Evolutionary conservation across 30 jellyfish, hydroid and myxozoan species (phyloP), one percentile per base, ranked within the genome.

Genomic region (Rhopilema esculentum): DNA sequence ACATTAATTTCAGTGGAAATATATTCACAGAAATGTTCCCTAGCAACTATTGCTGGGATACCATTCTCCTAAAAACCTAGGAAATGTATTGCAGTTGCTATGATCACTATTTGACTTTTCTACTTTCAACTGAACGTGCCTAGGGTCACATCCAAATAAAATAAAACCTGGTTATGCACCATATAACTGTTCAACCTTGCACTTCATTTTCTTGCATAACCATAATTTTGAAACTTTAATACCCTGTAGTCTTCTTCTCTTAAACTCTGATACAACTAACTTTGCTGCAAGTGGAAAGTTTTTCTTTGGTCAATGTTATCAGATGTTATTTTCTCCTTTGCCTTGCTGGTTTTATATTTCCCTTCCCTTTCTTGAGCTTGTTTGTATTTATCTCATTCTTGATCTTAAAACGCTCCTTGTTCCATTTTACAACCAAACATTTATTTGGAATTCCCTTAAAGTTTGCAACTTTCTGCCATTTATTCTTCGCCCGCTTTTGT

Each of bases 171-270:
- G 75, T 79, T 4, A n/a, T 79, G 80, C 73, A 19, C 79, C 80
- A 79, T 79, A 79, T 28, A 61, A 27, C 71, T 63, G 80, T 30
- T 79, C 80, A 40, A 79, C 80, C 80, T 79, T 79, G 49, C 71
- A 66, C 71, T 79, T 79, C 79, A 65, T 79, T 79, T 79, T 33
- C 75, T 77, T 49, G 69, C 87, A 77, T 2, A 77, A 77, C 87
- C 50, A 77, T 51, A 77, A 27, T 61, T 77, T 77, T 49, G 87
- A 77, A 77, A 33, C 87, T 77, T 77, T 77, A 51, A 40, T 27
- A 49, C 87, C 75, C 75, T 77, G 70, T 27, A 21, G 75, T 22
- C 87, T 77, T 77, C 87, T n/a, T 77, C 70, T 27, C 87, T 77
- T 50, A 28, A 77, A 77, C 51, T 77, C 30, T 20, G 69, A 51